Conservation (phyloP, 2,113 vertebrate species). For the Ptyas mucosa region DNA sequence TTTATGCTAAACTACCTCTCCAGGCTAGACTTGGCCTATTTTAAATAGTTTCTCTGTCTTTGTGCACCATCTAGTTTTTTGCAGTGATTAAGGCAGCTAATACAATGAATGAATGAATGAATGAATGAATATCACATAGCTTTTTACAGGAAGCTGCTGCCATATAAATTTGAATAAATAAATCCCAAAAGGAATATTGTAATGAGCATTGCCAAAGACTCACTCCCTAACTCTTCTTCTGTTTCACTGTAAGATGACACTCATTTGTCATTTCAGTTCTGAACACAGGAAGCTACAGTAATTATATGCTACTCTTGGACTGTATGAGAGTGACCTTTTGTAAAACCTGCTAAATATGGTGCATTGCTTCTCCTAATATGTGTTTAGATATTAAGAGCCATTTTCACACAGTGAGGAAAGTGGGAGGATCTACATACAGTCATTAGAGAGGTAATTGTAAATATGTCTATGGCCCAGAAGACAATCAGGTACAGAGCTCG, state of each 20-base stretch:
- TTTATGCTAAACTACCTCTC: background rate
- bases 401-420: background rate
- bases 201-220: background rate
- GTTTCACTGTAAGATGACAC: background rate
- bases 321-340: background rate
- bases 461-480: background rate
- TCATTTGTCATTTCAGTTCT: background rate
- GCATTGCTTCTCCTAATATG: background rate
- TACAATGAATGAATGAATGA: background rate
- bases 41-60: background rate
- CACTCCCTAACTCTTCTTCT: background rate
- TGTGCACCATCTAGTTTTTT: background rate
- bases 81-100: background rate
- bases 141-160: background rate
- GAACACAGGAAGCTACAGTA: background rate
- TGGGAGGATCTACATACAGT: background rate
- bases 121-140: background rate
- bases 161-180: background rate
- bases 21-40: background rate
- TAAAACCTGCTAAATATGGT: background rate
- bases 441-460: background rate
- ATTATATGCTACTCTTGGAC: background rate
- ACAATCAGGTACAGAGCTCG: background rate
- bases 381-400: background rate
- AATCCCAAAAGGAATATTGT: background rate